These are phyloP conservation scores for Centruroides sculpturatus DNA, from an alignment of 1,140 invertebrate genomes.

Conservation along the genomic window DNA sequence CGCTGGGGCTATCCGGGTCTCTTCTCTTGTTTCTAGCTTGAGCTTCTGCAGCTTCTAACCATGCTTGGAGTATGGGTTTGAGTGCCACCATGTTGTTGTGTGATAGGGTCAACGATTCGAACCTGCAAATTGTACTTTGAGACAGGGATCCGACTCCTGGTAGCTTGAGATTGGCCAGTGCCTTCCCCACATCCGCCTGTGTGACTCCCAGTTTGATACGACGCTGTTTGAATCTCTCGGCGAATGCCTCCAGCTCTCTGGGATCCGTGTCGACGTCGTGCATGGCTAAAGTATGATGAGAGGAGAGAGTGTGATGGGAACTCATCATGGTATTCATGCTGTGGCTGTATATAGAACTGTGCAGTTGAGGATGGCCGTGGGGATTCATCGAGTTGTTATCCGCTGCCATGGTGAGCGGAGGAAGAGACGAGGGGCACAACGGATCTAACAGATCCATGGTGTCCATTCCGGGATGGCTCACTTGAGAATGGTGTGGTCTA, in stretches of 20 bases:
- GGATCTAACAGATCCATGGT: conserved; percentile 83
- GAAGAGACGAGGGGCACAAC: conserved; percentile 51
- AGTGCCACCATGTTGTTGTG: conserved; percentile 99
- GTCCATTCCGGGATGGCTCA: conserved; percentile 82
- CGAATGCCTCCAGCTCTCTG: conserved; percentile 92
- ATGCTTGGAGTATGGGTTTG: conserved; percentile 97
- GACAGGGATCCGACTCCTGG: conserved; percentile 95
- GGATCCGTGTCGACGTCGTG: conserved; percentile 67
- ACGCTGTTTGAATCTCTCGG: conserved; percentile 95
- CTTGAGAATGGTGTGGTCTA: conserved; percentile 56
- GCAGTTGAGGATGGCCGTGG: conserved; percentile 28
- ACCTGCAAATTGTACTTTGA: conserved; percentile 90
- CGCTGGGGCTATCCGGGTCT: conserved; percentile 77
- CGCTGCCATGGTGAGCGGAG: conserved; percentile 34
- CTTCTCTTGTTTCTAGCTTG: conserved; percentile 59
- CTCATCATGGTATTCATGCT: conserved; percentile 20
- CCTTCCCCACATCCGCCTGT: conserved; percentile 96
- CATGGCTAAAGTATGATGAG: conserved; percentile 21
- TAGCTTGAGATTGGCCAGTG: conserved; percentile 91
- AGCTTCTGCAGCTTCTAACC: conserved; percentile 95
- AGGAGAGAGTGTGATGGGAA: conserved; percentile 10
- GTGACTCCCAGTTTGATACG: conserved; percentile 96
- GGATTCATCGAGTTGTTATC: conserved; percentile 30
- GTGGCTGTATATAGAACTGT: conserved; percentile 20
- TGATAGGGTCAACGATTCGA: conserved; percentile 92